phyloP scores from a whole-genome alignment of 2,797 vertebrate species.

The Catharus ustulatus region DNA sequence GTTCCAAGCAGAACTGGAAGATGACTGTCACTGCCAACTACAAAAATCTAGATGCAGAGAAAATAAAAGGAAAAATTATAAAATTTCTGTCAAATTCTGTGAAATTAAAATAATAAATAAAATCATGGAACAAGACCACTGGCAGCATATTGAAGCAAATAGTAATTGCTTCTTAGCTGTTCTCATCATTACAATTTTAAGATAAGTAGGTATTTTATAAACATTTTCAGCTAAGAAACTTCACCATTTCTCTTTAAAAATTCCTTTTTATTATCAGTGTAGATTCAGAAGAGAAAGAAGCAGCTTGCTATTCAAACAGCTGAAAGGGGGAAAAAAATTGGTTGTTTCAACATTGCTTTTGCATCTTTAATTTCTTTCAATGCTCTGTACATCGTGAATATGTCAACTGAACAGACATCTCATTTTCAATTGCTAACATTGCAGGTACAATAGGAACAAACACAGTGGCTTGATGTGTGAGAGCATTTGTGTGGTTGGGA shows the following conservation, averaged over 20 bases:
- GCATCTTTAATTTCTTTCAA: constrained; percentile 59
- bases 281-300: constrained; percentile 1
- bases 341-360: constrained; percentile 49
- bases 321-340: neutral
- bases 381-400: neutral
- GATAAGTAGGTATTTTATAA: constrained; percentile 51
- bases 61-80: neutral
- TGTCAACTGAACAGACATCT: constrained; percentile 5
- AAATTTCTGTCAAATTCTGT: neutral
- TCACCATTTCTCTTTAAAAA: constrained; percentile 47
- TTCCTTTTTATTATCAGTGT: constrained; percentile 53
- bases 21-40: neutral
- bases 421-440: neutral
- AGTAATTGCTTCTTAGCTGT: constrained; percentile 48
- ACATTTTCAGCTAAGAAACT: constrained; percentile 29
- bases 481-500: neutral
- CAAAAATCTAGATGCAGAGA: neutral
- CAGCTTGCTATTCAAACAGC: constrained; percentile 25
- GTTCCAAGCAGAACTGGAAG: neutral
- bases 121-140: constrained; percentile 25
- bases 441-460: neutral
- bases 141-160: constrained; percentile 35
- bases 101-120: constrained; percentile 41
- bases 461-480: neutral
- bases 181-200: constrained; percentile 35